phyloP scores from a whole-genome alignment of 2,113 vertebrate genomes.

The Ammodytes dubius region DNA sequence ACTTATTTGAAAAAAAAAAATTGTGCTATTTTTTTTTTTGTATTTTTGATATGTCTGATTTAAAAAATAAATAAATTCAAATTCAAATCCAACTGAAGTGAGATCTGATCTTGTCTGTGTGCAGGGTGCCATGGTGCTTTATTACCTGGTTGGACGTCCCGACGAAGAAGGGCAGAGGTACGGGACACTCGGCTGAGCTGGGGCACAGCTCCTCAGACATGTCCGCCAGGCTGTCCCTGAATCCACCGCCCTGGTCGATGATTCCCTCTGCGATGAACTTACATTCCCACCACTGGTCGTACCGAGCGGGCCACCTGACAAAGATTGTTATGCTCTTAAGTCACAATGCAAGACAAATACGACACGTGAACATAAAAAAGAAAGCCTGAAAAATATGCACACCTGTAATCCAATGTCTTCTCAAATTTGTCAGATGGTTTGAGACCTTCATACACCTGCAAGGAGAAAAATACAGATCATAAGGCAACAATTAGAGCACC shows the following conservation, averaged over 20 bases:
- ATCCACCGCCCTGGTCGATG: slow-evolving; percentile 98
- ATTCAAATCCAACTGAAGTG: too few species aligned
- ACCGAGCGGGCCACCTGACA: slow-evolving; percentile 93
- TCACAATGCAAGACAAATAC: neutral
- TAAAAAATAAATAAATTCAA: too few species aligned
- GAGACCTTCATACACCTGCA: slow-evolving; percentile 96
- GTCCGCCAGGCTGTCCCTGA: slow-evolving; percentile 96
- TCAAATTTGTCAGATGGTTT: slow-evolving; percentile 97
- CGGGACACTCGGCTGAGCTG: slow-evolving; percentile 92
- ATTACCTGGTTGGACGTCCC: slow-evolving; percentile 95
- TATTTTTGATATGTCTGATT: too few species aligned
- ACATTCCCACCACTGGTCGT: slow-evolving; percentile 99
- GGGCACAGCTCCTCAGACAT: slow-evolving; percentile 99
- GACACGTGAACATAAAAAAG: too few species aligned
- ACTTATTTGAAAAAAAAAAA: too few species aligned
- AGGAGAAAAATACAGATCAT: neutral
- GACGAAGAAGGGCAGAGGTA: slow-evolving; percentile 95
- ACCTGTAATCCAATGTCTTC: slow-evolving; percentile 96
- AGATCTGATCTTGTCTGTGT: neutral
- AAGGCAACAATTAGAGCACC: neutral
- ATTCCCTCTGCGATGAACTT: slow-evolving; percentile 99
- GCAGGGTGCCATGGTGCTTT: neutral
- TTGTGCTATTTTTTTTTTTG: too few species aligned
- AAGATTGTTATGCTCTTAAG: neutral
- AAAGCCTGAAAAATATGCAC: neutral